Percentiles rank a stretch among this genome's conserved stretches.
Evolutionary conservation across 2,888 invertebrate species (phyloP).

Genomic region (Eristalis pertinax): DNA sequence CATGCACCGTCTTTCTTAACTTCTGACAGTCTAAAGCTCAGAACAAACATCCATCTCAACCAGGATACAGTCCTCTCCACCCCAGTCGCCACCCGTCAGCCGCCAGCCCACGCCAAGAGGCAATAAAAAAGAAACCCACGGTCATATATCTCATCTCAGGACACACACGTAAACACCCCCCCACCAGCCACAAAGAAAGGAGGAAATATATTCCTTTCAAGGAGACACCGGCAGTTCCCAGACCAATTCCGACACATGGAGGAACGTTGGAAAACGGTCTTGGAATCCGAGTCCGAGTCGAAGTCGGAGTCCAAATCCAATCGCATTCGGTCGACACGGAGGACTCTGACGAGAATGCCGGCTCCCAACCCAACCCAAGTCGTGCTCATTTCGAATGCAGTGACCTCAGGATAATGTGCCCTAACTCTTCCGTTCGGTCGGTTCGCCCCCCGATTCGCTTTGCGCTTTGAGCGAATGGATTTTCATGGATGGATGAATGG

Average conservation of each 20-base stretch:
- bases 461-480: constrained; percentile 26
- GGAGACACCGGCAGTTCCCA: constrained; percentile 42
- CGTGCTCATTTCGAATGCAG: constrained; percentile 72
- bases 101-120: constrained; percentile 42
- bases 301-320: constrained; percentile 39
- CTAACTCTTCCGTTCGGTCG: constrained; percentile 72
- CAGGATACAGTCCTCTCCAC: not conserved
- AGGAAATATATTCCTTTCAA: constrained; percentile 40
- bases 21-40: constrained; percentile 39
- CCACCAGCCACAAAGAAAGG: constrained; percentile 11
- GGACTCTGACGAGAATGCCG: not conserved
- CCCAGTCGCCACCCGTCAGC: not conserved
- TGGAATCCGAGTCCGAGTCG: constrained; percentile 8
- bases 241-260: constrained; percentile 19
- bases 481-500: constrained; percentile 64
- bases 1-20: constrained; percentile 39
- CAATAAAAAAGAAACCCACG: constrained; percentile 71
- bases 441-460: constrained; percentile 15
- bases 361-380: not conserved
- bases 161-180: constrained; percentile 32
- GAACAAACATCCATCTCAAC: constrained; percentile 48
- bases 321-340: constrained; percentile 7
- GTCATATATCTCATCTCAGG: constrained; percentile 69
- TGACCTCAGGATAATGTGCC: constrained; percentile 73
- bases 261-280: constrained; percentile 55